Evolutionary conservation across 2,888 invertebrate genomes (phyloP).

Genomic region (Dichetophora obliterata): DNA sequence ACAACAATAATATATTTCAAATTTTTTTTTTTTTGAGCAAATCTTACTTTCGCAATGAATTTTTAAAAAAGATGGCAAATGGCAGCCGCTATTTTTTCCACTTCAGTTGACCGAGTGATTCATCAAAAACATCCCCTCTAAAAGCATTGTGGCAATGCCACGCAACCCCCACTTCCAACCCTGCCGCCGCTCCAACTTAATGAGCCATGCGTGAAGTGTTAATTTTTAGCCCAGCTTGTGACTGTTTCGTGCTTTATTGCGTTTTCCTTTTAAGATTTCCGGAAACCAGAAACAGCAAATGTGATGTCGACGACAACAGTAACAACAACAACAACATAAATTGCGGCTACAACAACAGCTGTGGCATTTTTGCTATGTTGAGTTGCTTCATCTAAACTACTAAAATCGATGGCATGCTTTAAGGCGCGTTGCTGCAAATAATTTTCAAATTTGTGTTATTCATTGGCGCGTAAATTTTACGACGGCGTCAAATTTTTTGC

Average conservation of each 20-base stretch:
- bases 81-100: neutral
- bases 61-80: neutral
- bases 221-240: neutral
- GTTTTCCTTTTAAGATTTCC: no score
- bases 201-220: slow-evolving; percentile 2
- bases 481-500: neutral
- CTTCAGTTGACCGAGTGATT: neutral
- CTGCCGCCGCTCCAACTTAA: no score
- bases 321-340: no score
- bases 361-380: neutral
- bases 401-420: slow-evolving; percentile 9
- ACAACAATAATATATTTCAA: no score
- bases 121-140: neutral
- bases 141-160: neutral
- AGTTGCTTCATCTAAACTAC: neutral
- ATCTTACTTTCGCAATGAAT: neutral
- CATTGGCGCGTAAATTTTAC: slow-evolving; percentile 2
- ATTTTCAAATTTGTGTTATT: slow-evolving; percentile 2
- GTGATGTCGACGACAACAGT: neutral
- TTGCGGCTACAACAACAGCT: neutral
- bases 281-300: neutral
- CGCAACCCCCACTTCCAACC: neutral
- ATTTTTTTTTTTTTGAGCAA: neutral
- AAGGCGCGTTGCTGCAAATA: neutral
- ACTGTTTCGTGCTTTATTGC: neutral